phyloP scores from a whole-genome alignment of 2,797 vertebrate genomes.

The Paratrypauchen microcephalus region DNA sequence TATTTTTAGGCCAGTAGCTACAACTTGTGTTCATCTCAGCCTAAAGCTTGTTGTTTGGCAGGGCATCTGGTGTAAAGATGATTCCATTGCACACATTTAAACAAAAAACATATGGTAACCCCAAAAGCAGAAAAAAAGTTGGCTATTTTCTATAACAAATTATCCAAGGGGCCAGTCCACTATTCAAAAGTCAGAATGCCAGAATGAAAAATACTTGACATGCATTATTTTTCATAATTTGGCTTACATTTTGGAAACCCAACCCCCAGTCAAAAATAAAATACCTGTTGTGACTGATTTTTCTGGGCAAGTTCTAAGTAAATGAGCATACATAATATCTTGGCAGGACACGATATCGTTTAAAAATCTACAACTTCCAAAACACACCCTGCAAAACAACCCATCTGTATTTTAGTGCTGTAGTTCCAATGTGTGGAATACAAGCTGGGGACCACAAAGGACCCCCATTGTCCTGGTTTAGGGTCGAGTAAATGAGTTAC shows the following conservation, averaged over 20 bases:
- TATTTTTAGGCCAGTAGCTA: background rate
- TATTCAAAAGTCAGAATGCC: background rate
- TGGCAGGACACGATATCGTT: background rate
- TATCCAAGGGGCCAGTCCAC: background rate
- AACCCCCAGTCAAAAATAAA: background rate
- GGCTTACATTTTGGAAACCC: background rate
- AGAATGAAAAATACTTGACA: background rate
- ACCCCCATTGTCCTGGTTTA: background rate
- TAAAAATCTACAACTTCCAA: background rate
- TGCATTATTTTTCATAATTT: background rate
- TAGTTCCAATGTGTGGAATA: background rate
- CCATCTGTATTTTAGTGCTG: background rate
- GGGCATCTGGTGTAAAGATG: background rate
- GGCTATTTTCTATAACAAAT: background rate
- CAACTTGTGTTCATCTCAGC: background rate
- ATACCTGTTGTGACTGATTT: constrained; percentile 2
- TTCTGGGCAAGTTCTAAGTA: background rate
- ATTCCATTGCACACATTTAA: background rate
- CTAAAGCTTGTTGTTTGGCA: background rate
- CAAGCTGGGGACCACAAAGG: background rate
- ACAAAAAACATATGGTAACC: too few relatives aligned
- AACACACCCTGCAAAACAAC: background rate
- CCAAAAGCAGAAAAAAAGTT: background rate
- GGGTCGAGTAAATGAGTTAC: background rate
- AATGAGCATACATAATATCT: background rate